Conservation (phyloP, 1,140 invertebrate species). For the Homalodisca vitripennis region DNA sequence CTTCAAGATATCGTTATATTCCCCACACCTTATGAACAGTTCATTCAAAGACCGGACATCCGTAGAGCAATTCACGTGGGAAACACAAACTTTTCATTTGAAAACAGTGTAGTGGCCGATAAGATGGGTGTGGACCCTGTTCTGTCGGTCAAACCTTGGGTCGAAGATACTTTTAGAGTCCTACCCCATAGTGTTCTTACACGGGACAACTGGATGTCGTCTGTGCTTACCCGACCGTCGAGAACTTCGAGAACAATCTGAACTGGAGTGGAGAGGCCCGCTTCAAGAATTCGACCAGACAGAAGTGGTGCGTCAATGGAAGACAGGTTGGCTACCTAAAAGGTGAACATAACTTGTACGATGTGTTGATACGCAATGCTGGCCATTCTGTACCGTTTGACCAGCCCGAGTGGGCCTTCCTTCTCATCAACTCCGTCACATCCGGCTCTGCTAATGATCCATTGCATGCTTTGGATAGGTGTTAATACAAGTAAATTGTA, state of each 20-base stretch:
- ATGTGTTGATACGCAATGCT: slow-evolving; percentile 77
- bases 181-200: slow-evolving; percentile 72
- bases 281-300: slow-evolving; percentile 64
- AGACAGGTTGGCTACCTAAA: slow-evolving; percentile 41
- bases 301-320: not conserved
- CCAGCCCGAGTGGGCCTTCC: slow-evolving; percentile 74
- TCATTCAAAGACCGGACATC: slow-evolving; percentile 52
- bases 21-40: slow-evolving; percentile 52
- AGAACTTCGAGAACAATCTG: slow-evolving; percentile 60
- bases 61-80: slow-evolving; percentile 77
- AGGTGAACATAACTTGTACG: slow-evolving; percentile 59
- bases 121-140: slow-evolving; percentile 77
- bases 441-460: not conserved
- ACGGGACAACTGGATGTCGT: slow-evolving; percentile 80
- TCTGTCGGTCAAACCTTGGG: slow-evolving; percentile 74
- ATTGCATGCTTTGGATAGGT: not conserved
- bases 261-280: slow-evolving; percentile 64
- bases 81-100: slow-evolving; percentile 53
- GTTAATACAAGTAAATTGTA: not conserved
- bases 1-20: slow-evolving; percentile 55
- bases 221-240: slow-evolving; percentile 74
- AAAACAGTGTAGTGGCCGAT: slow-evolving; percentile 59
- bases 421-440: slow-evolving; percentile 60
- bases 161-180: slow-evolving; percentile 63
- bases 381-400: slow-evolving; percentile 84